Evolutionary conservation across 2,113 vertebrate species (phyloP).

Genomic region (Nyctibius bracteatus): DNA sequence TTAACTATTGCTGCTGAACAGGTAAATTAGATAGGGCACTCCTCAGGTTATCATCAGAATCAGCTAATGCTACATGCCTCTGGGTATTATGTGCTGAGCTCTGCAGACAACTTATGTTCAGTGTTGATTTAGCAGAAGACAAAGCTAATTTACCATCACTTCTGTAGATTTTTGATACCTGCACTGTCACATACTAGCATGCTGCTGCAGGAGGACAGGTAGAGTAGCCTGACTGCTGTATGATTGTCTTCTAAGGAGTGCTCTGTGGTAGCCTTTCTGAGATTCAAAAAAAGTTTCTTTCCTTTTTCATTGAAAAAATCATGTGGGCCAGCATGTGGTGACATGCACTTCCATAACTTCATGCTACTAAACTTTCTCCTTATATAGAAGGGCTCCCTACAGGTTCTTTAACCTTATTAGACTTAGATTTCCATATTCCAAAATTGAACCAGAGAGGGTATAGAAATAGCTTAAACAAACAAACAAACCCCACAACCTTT

Average conservation of each 20-base stretch:
- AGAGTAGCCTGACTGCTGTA: background rate
- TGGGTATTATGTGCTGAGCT: background rate
- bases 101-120: fast-evolving
- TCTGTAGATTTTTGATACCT: background rate
- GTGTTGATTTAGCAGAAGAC: background rate
- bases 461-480: background rate
- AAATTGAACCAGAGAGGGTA: background rate
- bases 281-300: background rate
- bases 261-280: background rate
- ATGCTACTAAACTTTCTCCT: background rate
- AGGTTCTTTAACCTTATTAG: background rate
- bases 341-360: background rate
- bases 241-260: background rate
- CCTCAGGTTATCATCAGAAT: background rate
- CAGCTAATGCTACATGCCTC: background rate
- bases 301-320: background rate
- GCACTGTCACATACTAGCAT: fast-evolving
- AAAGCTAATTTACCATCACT: background rate
- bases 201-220: background rate
- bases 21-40: background rate
- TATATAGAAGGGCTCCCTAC: background rate
- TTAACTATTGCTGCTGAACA: background rate
- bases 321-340: background rate
- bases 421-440: background rate
- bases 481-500: background rate